A percentile compares a stretch with the other conserved stretches of the same genome.
phyloP scores from a whole-genome alignment of 2,113 vertebrate genomes.

The Centrocercus urophasianus region DNA sequence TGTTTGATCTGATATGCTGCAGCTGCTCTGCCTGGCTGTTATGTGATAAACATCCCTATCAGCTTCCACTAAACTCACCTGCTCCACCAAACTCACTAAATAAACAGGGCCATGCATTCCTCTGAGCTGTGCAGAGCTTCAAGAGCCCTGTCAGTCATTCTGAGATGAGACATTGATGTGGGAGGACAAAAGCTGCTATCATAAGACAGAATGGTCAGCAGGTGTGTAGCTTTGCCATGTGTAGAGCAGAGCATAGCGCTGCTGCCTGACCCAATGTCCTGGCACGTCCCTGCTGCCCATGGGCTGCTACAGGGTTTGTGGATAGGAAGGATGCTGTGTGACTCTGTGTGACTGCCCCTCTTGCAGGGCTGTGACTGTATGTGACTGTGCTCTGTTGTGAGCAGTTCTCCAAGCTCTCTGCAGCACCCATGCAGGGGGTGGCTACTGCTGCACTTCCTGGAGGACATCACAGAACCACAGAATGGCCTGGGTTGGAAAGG shows the following conservation, averaged over 20 bases:
- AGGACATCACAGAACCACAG: too few relatives aligned
- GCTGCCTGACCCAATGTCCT: background rate
- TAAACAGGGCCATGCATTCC: background rate
- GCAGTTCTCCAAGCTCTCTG: background rate
- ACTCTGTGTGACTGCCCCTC: background rate
- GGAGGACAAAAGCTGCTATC: background rate
- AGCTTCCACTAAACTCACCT: background rate
- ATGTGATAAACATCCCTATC: background rate
- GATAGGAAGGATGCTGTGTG: background rate
- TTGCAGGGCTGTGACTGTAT: background rate
- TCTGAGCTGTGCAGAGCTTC: background rate
- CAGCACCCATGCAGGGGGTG: background rate
- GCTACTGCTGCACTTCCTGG: background rate
- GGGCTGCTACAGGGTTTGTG: background rate
- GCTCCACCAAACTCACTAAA: background rate
- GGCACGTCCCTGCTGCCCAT: background rate
- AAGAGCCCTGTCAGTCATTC: too few relatives aligned
- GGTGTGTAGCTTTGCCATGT: fast-evolving
- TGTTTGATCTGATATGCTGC: background rate
- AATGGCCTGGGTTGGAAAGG: too few relatives aligned
- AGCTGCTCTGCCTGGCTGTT: background rate
- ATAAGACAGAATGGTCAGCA: fast-evolving
- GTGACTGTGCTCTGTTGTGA: background rate
- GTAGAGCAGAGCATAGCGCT: background rate
- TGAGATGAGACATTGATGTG: too few relatives aligned